A percentile compares a stretch with the other conserved stretches of the same genome.
Conservation (phyloP, 2,113 vertebrate species). For the Sapajus apella region DNA sequence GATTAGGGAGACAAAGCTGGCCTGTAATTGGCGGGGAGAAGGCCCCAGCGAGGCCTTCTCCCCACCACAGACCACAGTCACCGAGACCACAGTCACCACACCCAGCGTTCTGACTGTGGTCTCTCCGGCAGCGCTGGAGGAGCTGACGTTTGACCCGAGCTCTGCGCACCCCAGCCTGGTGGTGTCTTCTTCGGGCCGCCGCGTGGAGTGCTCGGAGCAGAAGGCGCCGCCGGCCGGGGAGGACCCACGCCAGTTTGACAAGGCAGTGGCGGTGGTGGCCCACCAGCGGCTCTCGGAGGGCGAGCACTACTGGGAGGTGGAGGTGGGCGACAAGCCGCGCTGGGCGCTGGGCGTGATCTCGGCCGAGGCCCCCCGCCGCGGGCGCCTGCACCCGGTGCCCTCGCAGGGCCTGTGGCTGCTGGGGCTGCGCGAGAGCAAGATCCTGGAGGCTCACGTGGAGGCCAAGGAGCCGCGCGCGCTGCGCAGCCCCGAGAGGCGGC, state of each 20-base stretch:
- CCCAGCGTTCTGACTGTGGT: not conserved
- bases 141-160: constrained; percentile 80
- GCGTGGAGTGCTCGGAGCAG: constrained; percentile 80
- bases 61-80: too few species aligned
- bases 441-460: constrained; percentile 90
- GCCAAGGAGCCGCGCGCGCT: constrained; percentile 88
- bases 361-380: constrained; percentile 87
- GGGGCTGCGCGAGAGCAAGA: constrained; percentile 87
- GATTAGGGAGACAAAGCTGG: not conserved
- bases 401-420: constrained; percentile 91
- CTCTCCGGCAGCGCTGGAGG: constrained; percentile 60
- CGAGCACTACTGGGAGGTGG: constrained; percentile 93
- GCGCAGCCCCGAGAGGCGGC: constrained; percentile 78
- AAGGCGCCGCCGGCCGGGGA: constrained; percentile 84
- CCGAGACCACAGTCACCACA: too few species aligned
- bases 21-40: not conserved
- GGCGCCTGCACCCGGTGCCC: constrained; percentile 80
- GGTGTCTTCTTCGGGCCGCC: constrained; percentile 60
- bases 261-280: constrained; percentile 89
- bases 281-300: constrained; percentile 84
- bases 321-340: constrained; percentile 91
- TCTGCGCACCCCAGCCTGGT: constrained; percentile 81
- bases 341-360: constrained; percentile 92
- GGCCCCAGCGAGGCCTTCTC: not conserved
- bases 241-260: constrained; percentile 89